Conservation (phyloP, 2,113 vertebrate species). For the Cheilinus undulatus region DNA sequence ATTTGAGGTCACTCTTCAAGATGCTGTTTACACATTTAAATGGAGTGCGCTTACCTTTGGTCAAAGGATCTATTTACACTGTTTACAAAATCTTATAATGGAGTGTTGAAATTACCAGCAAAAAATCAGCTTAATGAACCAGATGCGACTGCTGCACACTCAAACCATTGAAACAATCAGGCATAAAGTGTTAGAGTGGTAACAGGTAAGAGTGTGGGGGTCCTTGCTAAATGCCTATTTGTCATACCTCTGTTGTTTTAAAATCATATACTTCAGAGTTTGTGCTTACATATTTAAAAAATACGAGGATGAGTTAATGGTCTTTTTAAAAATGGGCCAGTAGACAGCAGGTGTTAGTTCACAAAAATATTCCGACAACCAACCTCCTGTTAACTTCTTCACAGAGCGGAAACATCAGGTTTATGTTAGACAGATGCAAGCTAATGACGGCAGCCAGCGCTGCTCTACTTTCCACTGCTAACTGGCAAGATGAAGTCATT, state of each 20-base stretch:
- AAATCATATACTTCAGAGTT: not conserved
- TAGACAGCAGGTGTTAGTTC: conserved; percentile 27
- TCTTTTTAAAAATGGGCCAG: conserved; percentile 1
- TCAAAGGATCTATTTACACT: no score
- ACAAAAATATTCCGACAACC: conserved; percentile 17
- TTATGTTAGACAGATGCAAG: conserved; percentile 36
- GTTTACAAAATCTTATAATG: no score
- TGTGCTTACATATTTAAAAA: not conserved
- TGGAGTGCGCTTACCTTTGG: no score
- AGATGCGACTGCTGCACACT: not conserved
- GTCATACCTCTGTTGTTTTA: not conserved
- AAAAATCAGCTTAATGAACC: not conserved
- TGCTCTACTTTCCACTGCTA: not conserved
- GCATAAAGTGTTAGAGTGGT: not conserved
- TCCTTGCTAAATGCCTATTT: not conserved
- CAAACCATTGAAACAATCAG: not conserved
- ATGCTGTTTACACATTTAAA: no score
- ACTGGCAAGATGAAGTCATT: conserved; percentile 52
- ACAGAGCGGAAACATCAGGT: conserved; percentile 4
- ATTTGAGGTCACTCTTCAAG: no score
- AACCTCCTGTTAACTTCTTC: conserved; percentile 15
- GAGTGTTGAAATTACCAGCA: no score
- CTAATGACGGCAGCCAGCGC: conserved; percentile 5
- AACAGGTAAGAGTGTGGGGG: not conserved
- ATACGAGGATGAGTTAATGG: not conserved